A percentile compares a stretch with the other conserved stretches of the same genome.
These are phyloP conservation scores for Callimorpha dominula DNA, from an alignment of 2,888 invertebrate genomes.

Conservation along the genomic window DNA sequence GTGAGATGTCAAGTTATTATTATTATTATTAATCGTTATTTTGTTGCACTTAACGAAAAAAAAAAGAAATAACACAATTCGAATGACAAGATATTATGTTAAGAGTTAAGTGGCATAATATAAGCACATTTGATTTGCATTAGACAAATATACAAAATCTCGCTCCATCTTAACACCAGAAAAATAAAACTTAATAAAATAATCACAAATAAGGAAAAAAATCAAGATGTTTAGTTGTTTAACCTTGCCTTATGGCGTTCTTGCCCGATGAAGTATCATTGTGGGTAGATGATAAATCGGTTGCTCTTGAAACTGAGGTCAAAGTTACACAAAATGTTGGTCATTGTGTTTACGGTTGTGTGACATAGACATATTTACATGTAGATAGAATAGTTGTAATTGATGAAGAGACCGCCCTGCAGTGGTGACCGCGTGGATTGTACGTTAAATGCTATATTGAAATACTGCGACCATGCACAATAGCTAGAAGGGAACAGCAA, in stretches of 20 bases:
- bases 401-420: no score
- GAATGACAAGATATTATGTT: no score
- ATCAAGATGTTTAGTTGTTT: slow-evolving; percentile 16
- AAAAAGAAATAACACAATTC: no score
- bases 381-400: no score
- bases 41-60: no score
- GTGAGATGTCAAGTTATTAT: no score
- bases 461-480: no score
- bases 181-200: background rate
- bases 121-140: background rate
- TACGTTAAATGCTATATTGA: background rate
- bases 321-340: slow-evolving; percentile 6
- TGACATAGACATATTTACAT: background rate
- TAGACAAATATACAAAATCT: background rate
- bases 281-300: slow-evolving; percentile 44
- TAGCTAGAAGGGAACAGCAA: no score
- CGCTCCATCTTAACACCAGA: background rate
- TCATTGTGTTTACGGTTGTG: slow-evolving; percentile 4
- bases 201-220: slow-evolving; percentile 12
- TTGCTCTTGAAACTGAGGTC: slow-evolving; percentile 23
- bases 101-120: no score
- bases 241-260: slow-evolving; percentile 22
- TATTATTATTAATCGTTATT: no score
- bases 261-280: slow-evolving; percentile 30
- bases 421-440: no score